These are phyloP conservation scores for Heterohyrax brucei DNA, from an alignment of 2,797 vertebrate species.

Conservation along the genomic window DNA sequence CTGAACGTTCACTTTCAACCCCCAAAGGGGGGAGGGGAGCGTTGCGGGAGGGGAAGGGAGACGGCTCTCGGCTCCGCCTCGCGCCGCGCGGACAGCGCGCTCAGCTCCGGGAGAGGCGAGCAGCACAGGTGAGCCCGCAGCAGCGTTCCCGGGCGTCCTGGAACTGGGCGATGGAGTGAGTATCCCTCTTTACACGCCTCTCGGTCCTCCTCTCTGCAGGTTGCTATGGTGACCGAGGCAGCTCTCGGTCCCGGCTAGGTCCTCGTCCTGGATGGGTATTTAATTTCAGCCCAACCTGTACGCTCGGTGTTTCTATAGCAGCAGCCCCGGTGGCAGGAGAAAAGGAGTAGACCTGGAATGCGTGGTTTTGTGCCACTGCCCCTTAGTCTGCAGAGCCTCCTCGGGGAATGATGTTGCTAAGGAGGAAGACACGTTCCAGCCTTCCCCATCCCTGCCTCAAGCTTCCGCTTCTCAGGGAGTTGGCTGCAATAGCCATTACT, in stretches of 20 bases:
- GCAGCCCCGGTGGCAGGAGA: background rate
- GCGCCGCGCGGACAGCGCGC: rapidly evolving
- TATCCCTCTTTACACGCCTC: background rate
- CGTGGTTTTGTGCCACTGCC: background rate
- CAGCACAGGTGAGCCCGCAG: conserved; percentile 55
- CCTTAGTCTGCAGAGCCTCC: background rate
- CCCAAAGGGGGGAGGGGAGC: conserved; percentile 59
- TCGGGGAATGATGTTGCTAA: background rate
- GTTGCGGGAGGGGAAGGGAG: conserved; percentile 47
- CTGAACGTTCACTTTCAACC: conserved; percentile 9
- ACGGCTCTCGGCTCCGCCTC: conserved; percentile 57
- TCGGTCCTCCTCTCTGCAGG: conserved; percentile 48
- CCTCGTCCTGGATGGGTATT: conserved; percentile 47
- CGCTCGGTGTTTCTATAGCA: background rate
- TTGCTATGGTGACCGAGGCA: conserved; percentile 87
- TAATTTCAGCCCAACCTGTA: conserved; percentile 69
- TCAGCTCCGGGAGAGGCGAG: background rate
- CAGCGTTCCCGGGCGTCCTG: conserved; percentile 35
- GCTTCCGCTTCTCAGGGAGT: conserved; percentile 9
- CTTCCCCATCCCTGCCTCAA: background rate
- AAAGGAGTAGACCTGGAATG: background rate
- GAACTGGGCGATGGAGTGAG: conserved; percentile 74
- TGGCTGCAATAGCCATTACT: conserved; percentile 75
- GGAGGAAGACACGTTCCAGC: background rate
- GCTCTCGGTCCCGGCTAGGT: conserved; percentile 46